These are phyloP conservation scores for Mycteria americana DNA, from an alignment of 2,797 vertebrate species.

Conservation along the genomic window DNA sequence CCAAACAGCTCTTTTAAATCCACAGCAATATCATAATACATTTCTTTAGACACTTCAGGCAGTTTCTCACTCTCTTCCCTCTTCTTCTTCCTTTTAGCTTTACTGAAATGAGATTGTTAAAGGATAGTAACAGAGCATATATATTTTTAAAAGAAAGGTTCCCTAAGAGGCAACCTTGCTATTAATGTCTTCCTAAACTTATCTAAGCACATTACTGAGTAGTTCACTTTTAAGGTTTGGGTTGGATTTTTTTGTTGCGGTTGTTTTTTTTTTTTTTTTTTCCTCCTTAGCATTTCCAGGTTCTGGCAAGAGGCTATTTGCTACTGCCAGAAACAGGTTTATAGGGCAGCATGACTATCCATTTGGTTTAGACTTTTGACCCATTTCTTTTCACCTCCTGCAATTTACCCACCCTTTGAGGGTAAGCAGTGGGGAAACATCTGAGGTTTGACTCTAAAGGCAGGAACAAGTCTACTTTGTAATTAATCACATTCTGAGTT, in stretches of 20 bases:
- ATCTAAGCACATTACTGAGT: neutral
- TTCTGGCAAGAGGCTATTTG: neutral
- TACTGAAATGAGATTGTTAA: constrained; percentile 72
- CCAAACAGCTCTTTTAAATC: constrained; percentile 88
- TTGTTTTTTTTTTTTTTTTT: neutral
- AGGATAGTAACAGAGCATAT: neutral
- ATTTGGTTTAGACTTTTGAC: neutral
- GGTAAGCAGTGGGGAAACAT: neutral
- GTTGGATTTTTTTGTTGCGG: too few species aligned
- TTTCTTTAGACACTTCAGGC: constrained; percentile 89
- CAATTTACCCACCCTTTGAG: neutral
- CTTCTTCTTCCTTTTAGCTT: constrained; percentile 82
- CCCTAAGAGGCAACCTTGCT: neutral
- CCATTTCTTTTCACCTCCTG: neutral
- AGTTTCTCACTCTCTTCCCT: constrained; percentile 82
- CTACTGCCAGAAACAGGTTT: neutral
- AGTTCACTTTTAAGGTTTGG: neutral
- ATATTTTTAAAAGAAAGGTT: neutral
- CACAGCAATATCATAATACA: constrained; percentile 80
- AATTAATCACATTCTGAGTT: neutral
- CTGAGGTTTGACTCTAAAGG: neutral
- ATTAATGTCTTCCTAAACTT: neutral
- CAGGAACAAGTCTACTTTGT: neutral
- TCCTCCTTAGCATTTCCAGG: neutral
- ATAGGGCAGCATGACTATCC: neutral